Evolutionary conservation across 2,113 vertebrate species (phyloP).

Genomic region (Calypte anna): DNA sequence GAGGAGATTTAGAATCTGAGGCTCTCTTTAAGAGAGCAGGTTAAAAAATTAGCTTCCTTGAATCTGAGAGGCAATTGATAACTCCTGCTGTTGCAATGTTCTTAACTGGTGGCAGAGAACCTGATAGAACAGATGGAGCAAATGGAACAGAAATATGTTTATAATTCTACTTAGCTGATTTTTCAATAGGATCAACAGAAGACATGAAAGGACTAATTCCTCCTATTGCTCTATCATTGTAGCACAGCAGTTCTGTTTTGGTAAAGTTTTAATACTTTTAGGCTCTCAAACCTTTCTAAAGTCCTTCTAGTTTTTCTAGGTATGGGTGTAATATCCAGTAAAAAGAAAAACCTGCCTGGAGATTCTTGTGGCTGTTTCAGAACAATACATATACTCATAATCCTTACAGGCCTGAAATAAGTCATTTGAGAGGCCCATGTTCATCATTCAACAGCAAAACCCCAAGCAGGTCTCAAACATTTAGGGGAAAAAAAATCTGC

Average conservation of each 20-base stretch:
- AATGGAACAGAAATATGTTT: background rate
- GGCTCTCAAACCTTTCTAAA: background rate
- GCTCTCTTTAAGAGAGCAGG: background rate
- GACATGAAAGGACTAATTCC: background rate
- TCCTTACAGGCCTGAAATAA: background rate
- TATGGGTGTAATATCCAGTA: background rate
- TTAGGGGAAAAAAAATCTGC: background rate
- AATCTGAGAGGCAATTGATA: background rate
- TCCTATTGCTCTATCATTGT: background rate
- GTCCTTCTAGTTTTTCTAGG: background rate
- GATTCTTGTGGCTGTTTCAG: background rate
- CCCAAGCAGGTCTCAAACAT: background rate
- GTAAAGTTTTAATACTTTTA: background rate
- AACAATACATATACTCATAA: background rate
- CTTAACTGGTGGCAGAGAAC: background rate
- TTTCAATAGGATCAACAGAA: background rate
- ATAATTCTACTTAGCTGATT: background rate
- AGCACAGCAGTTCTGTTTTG: background rate
- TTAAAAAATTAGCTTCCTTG: background rate
- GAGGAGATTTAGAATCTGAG: conserved; percentile 16
- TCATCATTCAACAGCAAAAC: background rate
- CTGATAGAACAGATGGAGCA: background rate
- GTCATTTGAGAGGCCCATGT: background rate
- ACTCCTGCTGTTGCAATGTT: background rate
- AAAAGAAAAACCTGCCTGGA: background rate